phyloP scores from a whole-genome alignment of 2,113 vertebrate genomes.

The Oxygymnocypris stewartii region DNA sequence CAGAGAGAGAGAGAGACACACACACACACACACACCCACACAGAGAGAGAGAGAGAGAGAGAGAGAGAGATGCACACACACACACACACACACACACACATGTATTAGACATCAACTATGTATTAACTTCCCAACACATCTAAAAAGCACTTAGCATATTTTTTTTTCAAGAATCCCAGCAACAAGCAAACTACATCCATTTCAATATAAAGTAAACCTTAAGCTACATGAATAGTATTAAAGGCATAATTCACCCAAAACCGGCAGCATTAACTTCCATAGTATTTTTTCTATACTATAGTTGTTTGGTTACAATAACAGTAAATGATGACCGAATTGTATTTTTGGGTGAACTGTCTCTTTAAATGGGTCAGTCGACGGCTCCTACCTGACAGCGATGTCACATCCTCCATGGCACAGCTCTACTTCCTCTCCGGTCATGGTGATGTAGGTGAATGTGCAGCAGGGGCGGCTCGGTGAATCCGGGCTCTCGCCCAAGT shows the following conservation, averaged over 20 bases:
- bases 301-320: too few species aligned
- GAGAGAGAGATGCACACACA: neutral
- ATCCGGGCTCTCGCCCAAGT: slow-evolving; percentile 89
- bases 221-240: neutral
- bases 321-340: too few species aligned
- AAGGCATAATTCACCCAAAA: too few species aligned
- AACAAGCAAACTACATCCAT: neutral
- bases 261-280: too few species aligned
- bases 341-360: too few species aligned
- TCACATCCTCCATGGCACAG: slow-evolving; percentile 86
- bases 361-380: neutral
- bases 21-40: too few species aligned
- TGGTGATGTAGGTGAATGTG: slow-evolving; percentile 90
- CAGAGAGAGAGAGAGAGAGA: too few species aligned
- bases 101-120: neutral
- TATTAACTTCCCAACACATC: neutral
- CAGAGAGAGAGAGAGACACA: too few species aligned
- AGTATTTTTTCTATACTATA: neutral
- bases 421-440: slow-evolving; percentile 94
- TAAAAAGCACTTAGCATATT: neutral
- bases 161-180: neutral
- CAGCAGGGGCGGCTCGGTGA: slow-evolving; percentile 90
- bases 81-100: neutral
- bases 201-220: neutral
- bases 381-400: slow-evolving; percentile 84